These are phyloP conservation scores for Chymomyza procnemis DNA, from an alignment of 2,888 invertebrate genomes.

Conservation along the genomic window DNA sequence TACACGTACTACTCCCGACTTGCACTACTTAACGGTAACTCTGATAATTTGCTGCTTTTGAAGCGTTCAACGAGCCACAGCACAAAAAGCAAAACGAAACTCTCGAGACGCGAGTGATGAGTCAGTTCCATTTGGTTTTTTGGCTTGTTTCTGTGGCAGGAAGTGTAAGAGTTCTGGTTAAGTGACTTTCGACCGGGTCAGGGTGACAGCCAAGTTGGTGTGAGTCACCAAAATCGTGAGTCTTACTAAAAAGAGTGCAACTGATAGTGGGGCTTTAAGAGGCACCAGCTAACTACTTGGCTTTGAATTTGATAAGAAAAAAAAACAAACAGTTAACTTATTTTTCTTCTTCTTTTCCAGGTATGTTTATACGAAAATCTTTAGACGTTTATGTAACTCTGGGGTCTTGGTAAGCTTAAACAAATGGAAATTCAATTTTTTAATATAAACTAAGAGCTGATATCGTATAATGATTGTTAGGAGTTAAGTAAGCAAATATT, in stretches of 20 bases:
- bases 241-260: not conserved
- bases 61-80: slow-evolving; percentile 29
- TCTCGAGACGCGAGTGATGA: not conserved
- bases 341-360: not conserved
- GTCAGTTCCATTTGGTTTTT: not conserved
- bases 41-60: slow-evolving; percentile 31
- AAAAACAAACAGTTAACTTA: too few relatives aligned
- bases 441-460: too few relatives aligned
- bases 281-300: not conserved
- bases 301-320: not conserved
- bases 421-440: too few relatives aligned
- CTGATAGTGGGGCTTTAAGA: not conserved
- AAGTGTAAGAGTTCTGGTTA: slow-evolving; percentile 32
- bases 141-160: slow-evolving; percentile 16
- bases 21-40: slow-evolving; percentile 8
- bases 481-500: too few relatives aligned
- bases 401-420: not conserved
- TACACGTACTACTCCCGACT: not conserved
- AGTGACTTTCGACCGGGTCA: slow-evolving; percentile 46
- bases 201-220: not conserved
- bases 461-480: too few relatives aligned
- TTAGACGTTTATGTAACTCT: not conserved
- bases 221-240: not conserved
- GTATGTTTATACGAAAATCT: not conserved
- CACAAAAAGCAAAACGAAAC: not conserved